Percentiles rank a stretch among this genome's conserved stretches.
phyloP scores from a whole-genome alignment of 2,888 invertebrate species.

The Eupithecia centaureata region DNA sequence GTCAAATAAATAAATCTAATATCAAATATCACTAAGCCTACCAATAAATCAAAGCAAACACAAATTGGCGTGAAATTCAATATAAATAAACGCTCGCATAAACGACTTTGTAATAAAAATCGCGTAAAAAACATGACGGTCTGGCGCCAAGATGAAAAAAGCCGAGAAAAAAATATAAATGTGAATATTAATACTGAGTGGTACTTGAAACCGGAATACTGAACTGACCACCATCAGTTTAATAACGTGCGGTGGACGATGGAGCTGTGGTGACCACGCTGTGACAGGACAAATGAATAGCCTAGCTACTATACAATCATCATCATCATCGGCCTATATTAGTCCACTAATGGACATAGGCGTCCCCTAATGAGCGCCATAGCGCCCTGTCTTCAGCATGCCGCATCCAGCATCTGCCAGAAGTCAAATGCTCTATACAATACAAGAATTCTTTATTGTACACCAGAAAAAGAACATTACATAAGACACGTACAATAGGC shows the following conservation, averaged over 20 bases:
- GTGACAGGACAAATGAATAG: slow-evolving; percentile 32
- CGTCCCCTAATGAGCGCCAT: too few relatives aligned
- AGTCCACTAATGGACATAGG: too few relatives aligned
- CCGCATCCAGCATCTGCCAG: too few relatives aligned
- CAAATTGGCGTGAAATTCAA: slow-evolving; percentile 36
- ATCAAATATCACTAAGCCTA: background rate
- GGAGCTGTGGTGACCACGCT: slow-evolving; percentile 63
- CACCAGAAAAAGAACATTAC: too few relatives aligned
- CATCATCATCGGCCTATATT: too few relatives aligned
- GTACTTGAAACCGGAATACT: slow-evolving; percentile 62
- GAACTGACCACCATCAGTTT: slow-evolving; percentile 47
- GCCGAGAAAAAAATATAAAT: slow-evolving; percentile 57
- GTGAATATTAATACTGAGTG: slow-evolving; percentile 71
- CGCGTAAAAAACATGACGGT: slow-evolving; percentile 42
- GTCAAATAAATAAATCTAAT: background rate
- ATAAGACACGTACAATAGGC: too few relatives aligned
- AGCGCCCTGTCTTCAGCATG: too few relatives aligned
- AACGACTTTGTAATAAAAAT: slow-evolving; percentile 38
- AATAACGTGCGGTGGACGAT: slow-evolving; percentile 53
- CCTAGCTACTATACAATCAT: too few relatives aligned
- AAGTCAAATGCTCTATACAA: too few relatives aligned
- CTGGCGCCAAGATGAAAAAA: slow-evolving; percentile 70
- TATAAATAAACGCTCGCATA: slow-evolving; percentile 54
- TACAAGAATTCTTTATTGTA: too few relatives aligned
- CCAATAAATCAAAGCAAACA: slow-evolving; percentile 44